Evolutionary conservation across 2,113 vertebrate genomes (phyloP), one percentile per base, ranked within the genome.

Genomic region (Ellobius talpinus): DNA sequence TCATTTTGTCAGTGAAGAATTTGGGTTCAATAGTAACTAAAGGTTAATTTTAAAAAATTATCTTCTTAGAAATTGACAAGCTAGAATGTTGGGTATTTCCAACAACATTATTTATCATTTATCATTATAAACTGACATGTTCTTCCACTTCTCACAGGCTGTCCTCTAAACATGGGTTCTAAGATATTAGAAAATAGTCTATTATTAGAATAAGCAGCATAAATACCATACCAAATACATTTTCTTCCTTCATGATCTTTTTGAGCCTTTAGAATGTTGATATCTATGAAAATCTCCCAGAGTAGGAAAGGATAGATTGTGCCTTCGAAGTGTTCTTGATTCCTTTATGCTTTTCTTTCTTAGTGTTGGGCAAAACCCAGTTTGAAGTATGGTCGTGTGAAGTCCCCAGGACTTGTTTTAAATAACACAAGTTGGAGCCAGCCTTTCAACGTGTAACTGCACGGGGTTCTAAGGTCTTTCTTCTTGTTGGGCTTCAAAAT

Each of bases 21-120:
- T 91, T 74, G 7, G 63, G 36, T 72, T 11, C 52, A 61, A 23
- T 66, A 65, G 4, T 55, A 84, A 55, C 42, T 3, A 52, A 23
- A 85, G 24, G 36, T 23, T 47, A 66, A 23, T 92, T 72, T 58
- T 21, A 58, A 70, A 39, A 50, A 36, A 14, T 39, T 47, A 24
- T 84, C 92, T 95, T 26, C 68, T 93, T 42, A 77, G n/a, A 82
- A 89, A 82, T 92, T 95, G 33, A 26, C 31, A 77, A 88, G 76
- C 72, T 45, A 3, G 24, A 78, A 68, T 33, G 52, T 24, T 11
- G 3, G 19, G 10, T 61, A 3, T 84, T 92, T 87, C 55, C 31
- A 31, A 23, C 1, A 36, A 19, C 29, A 47, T 85, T 23, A 50
- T 50, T 81, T 94, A 65, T 85, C 29, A 50, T 55, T 81, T 94